phyloP scores from a whole-genome alignment of 1,140 invertebrate genomes.

The Gryon sp. region DNA sequence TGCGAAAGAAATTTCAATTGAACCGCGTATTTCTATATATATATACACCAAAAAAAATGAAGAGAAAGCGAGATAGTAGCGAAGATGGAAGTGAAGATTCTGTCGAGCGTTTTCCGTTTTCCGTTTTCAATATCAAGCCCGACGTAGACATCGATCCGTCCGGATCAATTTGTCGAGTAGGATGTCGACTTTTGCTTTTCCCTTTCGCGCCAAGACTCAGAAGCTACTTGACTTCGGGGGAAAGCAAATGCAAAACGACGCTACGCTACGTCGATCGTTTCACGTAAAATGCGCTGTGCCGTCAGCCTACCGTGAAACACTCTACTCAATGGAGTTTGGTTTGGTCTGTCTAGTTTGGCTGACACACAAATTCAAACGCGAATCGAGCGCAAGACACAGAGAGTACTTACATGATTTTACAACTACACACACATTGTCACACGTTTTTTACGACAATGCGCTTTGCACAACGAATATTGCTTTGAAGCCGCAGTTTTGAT shows the following conservation, averaged over 20 bases:
- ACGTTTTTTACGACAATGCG: constrained; percentile 29
- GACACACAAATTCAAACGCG: constrained; percentile 30
- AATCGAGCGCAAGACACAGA: constrained; percentile 17
- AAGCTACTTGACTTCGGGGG: constrained; percentile 9
- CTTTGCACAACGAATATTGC: constrained; percentile 14
- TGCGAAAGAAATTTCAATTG: no score
- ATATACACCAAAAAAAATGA: no score
- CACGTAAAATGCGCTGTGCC: constrained; percentile 67
- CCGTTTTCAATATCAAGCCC: constrained; percentile 32
- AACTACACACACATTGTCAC: constrained; percentile 36
- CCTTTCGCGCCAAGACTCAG: constrained; percentile 35
- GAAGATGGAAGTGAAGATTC: no score
- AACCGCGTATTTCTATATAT: no score
- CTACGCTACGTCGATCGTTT: constrained; percentile 58
- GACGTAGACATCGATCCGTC: constrained; percentile 37
- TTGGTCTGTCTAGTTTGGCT: constrained; percentile 51
- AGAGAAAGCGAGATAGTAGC: no score
- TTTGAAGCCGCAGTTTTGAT: not conserved
- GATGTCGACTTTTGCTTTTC: constrained; percentile 20
- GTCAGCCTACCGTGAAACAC: constrained; percentile 73
- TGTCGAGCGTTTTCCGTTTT: constrained; percentile 1
- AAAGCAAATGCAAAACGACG: constrained; percentile 56
- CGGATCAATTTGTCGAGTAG: constrained; percentile 47
- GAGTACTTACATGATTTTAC: constrained; percentile 33
- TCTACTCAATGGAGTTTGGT: constrained; percentile 72